These are phyloP conservation scores for Corythornis leucogaster DNA, from an alignment of 2,797 vertebrate genomes.

Conservation along the genomic window DNA sequence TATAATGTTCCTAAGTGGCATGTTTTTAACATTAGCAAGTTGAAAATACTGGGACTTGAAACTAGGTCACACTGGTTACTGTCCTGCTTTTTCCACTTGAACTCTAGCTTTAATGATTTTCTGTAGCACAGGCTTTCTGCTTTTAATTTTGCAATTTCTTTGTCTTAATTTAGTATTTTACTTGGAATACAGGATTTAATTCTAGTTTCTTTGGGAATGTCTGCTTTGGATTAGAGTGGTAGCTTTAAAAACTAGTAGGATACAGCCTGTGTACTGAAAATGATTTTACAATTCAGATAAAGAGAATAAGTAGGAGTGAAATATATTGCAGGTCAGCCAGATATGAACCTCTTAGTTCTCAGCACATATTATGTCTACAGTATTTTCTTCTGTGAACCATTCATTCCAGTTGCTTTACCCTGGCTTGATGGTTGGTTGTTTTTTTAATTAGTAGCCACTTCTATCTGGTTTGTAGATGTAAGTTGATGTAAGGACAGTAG, in stretches of 20 bases:
- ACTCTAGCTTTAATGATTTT: background rate
- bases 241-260: background rate
- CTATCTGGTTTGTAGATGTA: background rate
- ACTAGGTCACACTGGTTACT: constrained; percentile 4
- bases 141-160: background rate
- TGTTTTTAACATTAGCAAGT: background rate
- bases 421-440: background rate
- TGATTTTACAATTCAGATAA: background rate
- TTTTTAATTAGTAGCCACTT: background rate
- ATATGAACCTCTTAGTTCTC: background rate
- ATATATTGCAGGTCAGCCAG: background rate
- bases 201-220: background rate
- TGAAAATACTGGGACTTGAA: background rate
- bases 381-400: background rate
- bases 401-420: background rate
- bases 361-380: background rate
- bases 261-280: background rate
- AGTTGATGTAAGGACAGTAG: background rate
- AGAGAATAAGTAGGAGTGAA: background rate
- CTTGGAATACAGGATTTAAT: background rate
- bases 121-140: background rate
- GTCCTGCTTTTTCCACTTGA: constrained; percentile 50
- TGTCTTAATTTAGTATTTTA: background rate
- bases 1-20: background rate
- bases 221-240: background rate